phyloP scores from a whole-genome alignment of 1,140 invertebrate species.

The Penaeus vannamei region DNA sequence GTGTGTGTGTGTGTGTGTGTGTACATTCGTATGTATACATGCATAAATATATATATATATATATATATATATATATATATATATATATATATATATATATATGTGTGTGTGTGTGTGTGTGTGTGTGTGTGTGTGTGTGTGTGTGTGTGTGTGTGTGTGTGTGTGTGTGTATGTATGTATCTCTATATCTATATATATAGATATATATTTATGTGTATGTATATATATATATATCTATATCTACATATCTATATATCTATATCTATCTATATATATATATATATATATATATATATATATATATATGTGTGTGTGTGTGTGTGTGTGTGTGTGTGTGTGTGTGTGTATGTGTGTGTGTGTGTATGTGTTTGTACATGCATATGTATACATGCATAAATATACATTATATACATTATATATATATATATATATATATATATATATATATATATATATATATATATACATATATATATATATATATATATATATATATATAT shows the following conservation, averaged over 20 bases:
- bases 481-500: too few relatives aligned
- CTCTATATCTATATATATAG: background rate
- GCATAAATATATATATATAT: background rate
- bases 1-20: background rate
- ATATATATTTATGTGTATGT: background rate
- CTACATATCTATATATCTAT: slow-evolving; percentile 35
- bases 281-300: background rate
- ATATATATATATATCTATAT: slow-evolving; percentile 33
- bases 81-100: too few relatives aligned
- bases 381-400: slow-evolving; percentile 1
- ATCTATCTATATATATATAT: slow-evolving; percentile 12
- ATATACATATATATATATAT: too few relatives aligned
- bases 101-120: too few relatives aligned
- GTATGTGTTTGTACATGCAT: slow-evolving; percentile 22
- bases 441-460: background rate
- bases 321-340: slow-evolving; percentile 28
- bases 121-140: too few relatives aligned
- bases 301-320: background rate
- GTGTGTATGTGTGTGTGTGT: slow-evolving; percentile 34
- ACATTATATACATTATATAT: background rate
- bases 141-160: too few relatives aligned
- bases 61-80: too few relatives aligned
- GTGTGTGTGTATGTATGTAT: too few relatives aligned
- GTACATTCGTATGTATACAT: background rate
- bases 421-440: slow-evolving; percentile 2